Conservation (phyloP, 2,113 vertebrate species). For the Danionella cerebrum region DNA sequence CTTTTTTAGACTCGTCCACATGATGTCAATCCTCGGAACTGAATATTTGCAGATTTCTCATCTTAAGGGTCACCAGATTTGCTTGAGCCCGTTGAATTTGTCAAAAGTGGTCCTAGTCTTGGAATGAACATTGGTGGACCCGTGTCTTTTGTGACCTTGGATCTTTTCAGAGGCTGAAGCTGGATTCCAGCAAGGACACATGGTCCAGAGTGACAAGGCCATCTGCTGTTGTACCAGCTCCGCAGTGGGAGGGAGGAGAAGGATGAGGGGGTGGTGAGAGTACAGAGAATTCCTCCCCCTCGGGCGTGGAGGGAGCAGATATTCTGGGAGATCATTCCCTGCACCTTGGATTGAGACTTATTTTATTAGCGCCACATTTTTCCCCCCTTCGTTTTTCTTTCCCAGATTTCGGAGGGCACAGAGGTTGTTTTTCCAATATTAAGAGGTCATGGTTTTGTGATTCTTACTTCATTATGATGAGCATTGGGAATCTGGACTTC, state of each 20-base stretch:
- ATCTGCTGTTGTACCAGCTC: constrained; percentile 65
- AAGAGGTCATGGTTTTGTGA: constrained; percentile 26
- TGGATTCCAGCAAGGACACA: constrained; percentile 71
- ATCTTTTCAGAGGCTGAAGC: constrained; percentile 62
- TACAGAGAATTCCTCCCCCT: constrained; percentile 64
- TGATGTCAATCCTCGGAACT: not conserved
- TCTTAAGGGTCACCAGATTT: not conserved
- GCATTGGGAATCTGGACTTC: constrained; percentile 53
- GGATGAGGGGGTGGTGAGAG: constrained; percentile 51
- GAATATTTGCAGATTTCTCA: constrained; percentile 12
- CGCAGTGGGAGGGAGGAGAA: constrained; percentile 49
- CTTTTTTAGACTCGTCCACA: constrained; percentile 28
- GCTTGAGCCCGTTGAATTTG: not conserved
- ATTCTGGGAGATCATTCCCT: constrained; percentile 65
- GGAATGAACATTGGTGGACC: constrained; percentile 43
- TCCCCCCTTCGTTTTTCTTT: not conserved
- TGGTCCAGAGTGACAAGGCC: constrained; percentile 73
- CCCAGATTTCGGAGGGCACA: not conserved
- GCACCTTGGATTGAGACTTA: constrained; percentile 52
- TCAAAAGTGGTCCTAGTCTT: constrained; percentile 29
- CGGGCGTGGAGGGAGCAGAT: constrained; percentile 66
- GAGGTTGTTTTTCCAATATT: constrained; percentile 8
- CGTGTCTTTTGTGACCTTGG: constrained; percentile 68
- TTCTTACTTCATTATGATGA: constrained; percentile 24
- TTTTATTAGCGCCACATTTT: constrained; percentile 41